phyloP scores from a whole-genome alignment of 2,113 vertebrate genomes.

The Festucalex cinctus region DNA sequence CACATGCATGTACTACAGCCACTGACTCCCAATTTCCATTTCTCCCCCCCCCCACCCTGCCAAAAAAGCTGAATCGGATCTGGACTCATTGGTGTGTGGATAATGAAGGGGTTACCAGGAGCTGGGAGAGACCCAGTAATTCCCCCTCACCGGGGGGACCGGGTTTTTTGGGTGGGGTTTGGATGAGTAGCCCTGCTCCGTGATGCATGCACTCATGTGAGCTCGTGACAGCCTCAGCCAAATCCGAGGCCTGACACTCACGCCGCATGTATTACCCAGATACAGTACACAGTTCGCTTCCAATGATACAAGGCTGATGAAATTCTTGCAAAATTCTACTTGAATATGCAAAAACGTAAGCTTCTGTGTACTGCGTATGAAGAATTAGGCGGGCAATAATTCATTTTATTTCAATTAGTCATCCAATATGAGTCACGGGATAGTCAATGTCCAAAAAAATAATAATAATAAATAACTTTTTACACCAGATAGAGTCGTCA shows the following conservation, averaged over 20 bases:
- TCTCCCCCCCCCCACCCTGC: slow-evolving; percentile 38
- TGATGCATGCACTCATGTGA: slow-evolving; percentile 78
- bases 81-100: slow-evolving; percentile 80
- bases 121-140: slow-evolving; percentile 80
- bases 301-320: slow-evolving; percentile 30
- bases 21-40: slow-evolving; percentile 71
- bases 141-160: slow-evolving; percentile 70
- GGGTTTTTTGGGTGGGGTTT: slow-evolving; percentile 73
- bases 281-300: slow-evolving; percentile 40
- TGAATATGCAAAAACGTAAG: slow-evolving; percentile 16
- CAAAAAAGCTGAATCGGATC: slow-evolving; percentile 75
- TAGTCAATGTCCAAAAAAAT: not conserved
- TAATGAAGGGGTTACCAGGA: slow-evolving; percentile 81
- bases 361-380: slow-evolving; percentile 1
- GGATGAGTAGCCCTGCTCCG: slow-evolving; percentile 77
- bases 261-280: slow-evolving; percentile 62
- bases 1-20: slow-evolving; percentile 69
- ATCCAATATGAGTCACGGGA: not conserved
- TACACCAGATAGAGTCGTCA: no score
- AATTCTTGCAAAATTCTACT: slow-evolving; percentile 9
- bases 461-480: no score
- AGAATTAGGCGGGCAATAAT: not conserved
- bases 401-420: slow-evolving; percentile 5
- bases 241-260: slow-evolving; percentile 70
- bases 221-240: slow-evolving; percentile 73